Percentiles rank a stretch among this genome's conserved stretches.
These are phyloP conservation scores for Heliconius nattereri DNA, from an alignment of 1,140 invertebrate genomes.

Conservation along the genomic window DNA sequence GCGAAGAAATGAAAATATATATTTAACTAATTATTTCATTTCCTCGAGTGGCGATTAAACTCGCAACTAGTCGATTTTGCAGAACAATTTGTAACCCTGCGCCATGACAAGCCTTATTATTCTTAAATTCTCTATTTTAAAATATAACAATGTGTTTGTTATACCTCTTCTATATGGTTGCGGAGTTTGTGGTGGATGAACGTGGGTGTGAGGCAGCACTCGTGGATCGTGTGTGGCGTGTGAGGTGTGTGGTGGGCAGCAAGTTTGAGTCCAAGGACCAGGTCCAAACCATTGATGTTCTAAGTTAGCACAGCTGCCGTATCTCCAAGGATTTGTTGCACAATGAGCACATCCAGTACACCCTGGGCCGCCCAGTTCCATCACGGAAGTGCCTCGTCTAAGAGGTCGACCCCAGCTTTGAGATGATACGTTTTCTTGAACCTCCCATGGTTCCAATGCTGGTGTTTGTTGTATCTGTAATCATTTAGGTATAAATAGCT, in stretches of 20 bases:
- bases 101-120: too few species aligned
- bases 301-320: constrained; percentile 85
- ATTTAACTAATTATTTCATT: too few species aligned
- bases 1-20: too few species aligned
- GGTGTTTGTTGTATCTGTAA: constrained; percentile 32
- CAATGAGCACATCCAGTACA: constrained; percentile 82
- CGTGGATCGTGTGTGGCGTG: constrained; percentile 40
- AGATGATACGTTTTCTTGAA: constrained; percentile 40
- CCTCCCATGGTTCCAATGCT: constrained; percentile 55
- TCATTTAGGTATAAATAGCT: neutral
- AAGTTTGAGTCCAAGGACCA: constrained; percentile 70
- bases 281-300: constrained; percentile 78
- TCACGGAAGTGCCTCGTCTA: constrained; percentile 65
- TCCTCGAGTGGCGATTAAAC: too few species aligned
- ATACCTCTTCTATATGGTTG: constrained; percentile 74
- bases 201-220: constrained; percentile 69
- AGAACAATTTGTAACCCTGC: too few species aligned
- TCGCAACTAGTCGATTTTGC: too few species aligned
- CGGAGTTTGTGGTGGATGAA: constrained; percentile 75
- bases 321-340: constrained; percentile 76
- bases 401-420: constrained; percentile 63
- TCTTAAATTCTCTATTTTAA: neutral
- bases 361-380: constrained; percentile 78
- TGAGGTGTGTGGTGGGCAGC: constrained; percentile 68
- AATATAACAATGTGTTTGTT: neutral